These are phyloP conservation scores for Mesoclemmys tuberculata DNA, from an alignment of 2,113 vertebrate genomes.

Conservation along the genomic window DNA sequence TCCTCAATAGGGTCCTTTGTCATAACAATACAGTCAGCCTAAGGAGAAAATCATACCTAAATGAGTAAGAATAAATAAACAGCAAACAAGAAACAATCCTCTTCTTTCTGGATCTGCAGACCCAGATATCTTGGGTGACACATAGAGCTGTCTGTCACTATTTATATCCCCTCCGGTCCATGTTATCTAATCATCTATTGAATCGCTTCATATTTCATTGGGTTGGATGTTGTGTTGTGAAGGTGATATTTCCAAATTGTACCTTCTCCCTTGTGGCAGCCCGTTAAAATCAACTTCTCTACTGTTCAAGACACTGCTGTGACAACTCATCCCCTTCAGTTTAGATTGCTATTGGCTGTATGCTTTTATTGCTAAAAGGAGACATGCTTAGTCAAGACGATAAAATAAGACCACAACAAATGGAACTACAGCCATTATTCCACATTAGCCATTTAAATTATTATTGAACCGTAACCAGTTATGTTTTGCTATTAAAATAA, in stretches of 20 bases:
- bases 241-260: neutral
- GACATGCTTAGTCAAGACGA: neutral
- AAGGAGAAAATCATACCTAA: neutral
- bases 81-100: neutral
- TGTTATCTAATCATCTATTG: neutral
- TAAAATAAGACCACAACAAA: neutral
- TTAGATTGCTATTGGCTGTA: neutral
- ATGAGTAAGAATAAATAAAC: neutral
- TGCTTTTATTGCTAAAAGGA: neutral
- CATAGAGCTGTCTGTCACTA: neutral
- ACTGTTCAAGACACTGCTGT: neutral
- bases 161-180: neutral
- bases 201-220: neutral
- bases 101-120: neutral
- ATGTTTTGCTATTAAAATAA: neutral
- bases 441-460: neutral
- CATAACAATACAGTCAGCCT: slow-evolving; percentile 84
- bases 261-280: neutral
- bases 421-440: neutral
- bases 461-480: neutral
- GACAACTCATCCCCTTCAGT: neutral
- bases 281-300: neutral
- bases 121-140: accelerated
- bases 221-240: neutral
- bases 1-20: slow-evolving; percentile 50